phyloP scores from a whole-genome alignment of 2,113 vertebrate species.

The Trachemys scripta region DNA sequence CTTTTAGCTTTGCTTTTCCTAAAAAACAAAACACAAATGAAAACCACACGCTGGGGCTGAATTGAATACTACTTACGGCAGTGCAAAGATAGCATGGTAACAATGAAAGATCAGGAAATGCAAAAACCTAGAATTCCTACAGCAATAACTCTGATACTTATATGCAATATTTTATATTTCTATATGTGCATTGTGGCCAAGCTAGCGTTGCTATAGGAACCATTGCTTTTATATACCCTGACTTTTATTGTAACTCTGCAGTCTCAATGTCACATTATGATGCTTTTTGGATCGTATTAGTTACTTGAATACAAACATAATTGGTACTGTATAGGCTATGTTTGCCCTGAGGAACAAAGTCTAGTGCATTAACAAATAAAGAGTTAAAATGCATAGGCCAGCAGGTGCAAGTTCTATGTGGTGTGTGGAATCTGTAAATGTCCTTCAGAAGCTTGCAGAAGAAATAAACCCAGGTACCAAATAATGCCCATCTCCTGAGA shows the following conservation, averaged over 20 bases:
- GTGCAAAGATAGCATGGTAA: not conserved
- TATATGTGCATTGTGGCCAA: not conserved
- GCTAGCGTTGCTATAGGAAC: not conserved
- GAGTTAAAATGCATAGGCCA: not conserved
- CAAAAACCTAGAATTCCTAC: not conserved
- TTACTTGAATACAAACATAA: not conserved
- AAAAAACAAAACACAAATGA: not conserved
- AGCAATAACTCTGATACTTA: not conserved
- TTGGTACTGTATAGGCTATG: not conserved
- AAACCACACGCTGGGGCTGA: not conserved
- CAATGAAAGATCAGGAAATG: not conserved
- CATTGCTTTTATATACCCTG: not conserved
- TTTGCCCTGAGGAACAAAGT: not conserved
- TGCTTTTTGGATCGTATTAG: not conserved
- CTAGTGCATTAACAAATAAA: not conserved
- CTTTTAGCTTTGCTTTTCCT: not conserved
- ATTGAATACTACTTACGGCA: not conserved
- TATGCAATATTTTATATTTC: not conserved
- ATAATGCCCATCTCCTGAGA: not conserved
- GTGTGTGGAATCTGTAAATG: fast-evolving
- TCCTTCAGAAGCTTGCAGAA: fast-evolving
- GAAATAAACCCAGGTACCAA: not conserved
- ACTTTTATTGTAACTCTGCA: not conserved
- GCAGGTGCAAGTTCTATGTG: not conserved
- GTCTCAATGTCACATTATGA: not conserved